Base-by-base conservation (phyloP, 2,797 vertebrate genomes). In the Gallinago solitaria region DNA sequence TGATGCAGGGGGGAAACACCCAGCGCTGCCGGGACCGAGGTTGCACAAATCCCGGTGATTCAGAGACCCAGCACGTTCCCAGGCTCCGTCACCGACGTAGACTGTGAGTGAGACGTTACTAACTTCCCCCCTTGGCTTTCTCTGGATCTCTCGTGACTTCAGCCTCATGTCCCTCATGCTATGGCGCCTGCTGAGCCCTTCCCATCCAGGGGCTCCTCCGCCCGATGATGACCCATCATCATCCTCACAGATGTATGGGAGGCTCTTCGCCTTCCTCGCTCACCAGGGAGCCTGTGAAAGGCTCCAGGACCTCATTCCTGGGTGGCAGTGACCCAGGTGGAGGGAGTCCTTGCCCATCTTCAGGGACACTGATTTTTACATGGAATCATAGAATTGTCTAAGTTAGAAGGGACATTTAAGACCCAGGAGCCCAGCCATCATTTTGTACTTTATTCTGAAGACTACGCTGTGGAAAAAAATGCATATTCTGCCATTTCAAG, bases 1-100 rank as follows among this genome's bases (percentile, higher is more conserved):
- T 4, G 0, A 5, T 2, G 33, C 0, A 47, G 7, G 21, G 0
- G 1, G 51, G 71, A 57, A 90, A 25, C 69, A 61, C 32, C 53
- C 85, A 21, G 68, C 1, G 5, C 89, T 19, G 43, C 80, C 37
- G 4, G 81, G 74, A 9, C n/a, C 4, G 59, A 12, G 39, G 19
- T 10, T 91, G 76, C 90, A 64, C 73, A 9, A 37, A 37, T 37
- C 37, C 37, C 5, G 37, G 37, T 37, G 37, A 37, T 37, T 37
- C 37, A 37, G 37, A 37, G 37, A 37, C 37, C 37, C 37, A 37
- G 37, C 37, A 37, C 37, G 37, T 37, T 37, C 37, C 37, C 37
- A 37, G 37, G 37, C 37, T 37, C 37, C 5, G 37, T 37, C 37
- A 37, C 37, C 37, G 37, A 37, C 37, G 37, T 37, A 37, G 37